Conservation (phyloP, 53 echinoderm and acorn worm genomes). For the Holothuria scabra region DNA sequence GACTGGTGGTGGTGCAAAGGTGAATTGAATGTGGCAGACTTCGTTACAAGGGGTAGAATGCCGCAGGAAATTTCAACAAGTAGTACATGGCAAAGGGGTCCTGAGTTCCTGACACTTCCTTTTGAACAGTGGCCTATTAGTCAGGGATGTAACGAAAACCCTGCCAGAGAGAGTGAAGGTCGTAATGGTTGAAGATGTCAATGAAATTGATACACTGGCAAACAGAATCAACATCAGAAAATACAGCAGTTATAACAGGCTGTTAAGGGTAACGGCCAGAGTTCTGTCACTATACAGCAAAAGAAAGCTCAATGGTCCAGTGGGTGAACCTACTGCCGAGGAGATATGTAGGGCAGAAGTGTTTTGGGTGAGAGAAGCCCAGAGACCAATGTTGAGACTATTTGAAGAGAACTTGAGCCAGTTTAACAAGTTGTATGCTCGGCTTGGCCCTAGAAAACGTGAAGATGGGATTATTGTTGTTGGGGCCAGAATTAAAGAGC, state of each 20-base stretch:
- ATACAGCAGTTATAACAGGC: slow-evolving; percentile 25
- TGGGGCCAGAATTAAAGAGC: too few relatives aligned
- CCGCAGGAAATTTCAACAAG: too few relatives aligned
- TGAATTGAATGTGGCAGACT: too few relatives aligned
- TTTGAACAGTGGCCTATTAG: not conserved
- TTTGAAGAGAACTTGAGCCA: too few relatives aligned
- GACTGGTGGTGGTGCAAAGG: slow-evolving; percentile 25
- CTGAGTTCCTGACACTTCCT: too few relatives aligned
- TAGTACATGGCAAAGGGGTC: too few relatives aligned
- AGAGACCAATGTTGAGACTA: slow-evolving; percentile 32
- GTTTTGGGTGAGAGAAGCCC: slow-evolving; percentile 54
- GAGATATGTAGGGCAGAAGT: slow-evolving; percentile 38
- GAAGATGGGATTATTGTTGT: too few relatives aligned
- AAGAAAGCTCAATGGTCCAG: not conserved
- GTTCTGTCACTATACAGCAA: not conserved
- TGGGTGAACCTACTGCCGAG: slow-evolving; percentile 2
- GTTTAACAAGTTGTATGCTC: too few relatives aligned
- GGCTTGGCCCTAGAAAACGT: too few relatives aligned
- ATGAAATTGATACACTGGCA: slow-evolving; percentile 2
- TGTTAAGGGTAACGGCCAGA: slow-evolving; percentile 47
- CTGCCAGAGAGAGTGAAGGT: slow-evolving; percentile 21
- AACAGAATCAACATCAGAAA: slow-evolving; percentile 27
- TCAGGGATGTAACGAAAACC: not conserved
- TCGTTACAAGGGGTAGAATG: too few relatives aligned
- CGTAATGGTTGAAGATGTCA: not conserved